phyloP scores from a whole-genome alignment of 2,113 vertebrate species.

The Myxocyprinus asiaticus region DNA sequence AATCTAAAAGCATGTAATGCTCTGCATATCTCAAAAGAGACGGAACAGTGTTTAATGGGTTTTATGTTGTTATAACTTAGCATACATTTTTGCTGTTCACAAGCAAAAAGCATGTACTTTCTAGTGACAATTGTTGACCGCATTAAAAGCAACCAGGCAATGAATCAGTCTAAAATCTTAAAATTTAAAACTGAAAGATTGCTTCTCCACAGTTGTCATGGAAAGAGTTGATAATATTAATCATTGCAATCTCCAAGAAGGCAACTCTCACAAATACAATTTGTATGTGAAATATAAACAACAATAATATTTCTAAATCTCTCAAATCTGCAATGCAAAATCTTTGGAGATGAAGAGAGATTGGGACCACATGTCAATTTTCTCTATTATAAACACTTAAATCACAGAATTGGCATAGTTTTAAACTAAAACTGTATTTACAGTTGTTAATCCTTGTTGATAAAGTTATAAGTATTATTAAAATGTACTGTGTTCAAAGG shows the following conservation, averaged over 20 bases:
- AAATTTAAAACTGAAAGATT: background rate
- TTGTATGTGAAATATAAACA: constrained; percentile 15
- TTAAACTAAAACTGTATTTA: background rate
- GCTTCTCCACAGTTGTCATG: constrained; percentile 8
- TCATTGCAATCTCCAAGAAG: background rate
- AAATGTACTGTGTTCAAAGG: background rate
- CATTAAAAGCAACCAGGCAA: too few relatives aligned
- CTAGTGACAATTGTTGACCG: too few relatives aligned
- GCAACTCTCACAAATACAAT: background rate
- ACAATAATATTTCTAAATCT: constrained; percentile 26
- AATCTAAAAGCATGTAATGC: constrained; percentile 1
- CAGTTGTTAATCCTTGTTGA: background rate
- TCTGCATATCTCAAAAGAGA: background rate
- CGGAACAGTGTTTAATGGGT: background rate
- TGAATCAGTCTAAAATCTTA: too few relatives aligned
- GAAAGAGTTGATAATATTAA: constrained; percentile 2
- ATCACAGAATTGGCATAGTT: constrained; percentile 5
- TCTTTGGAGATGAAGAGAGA: constrained; percentile 13
- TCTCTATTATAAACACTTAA: background rate
- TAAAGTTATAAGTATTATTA: background rate
- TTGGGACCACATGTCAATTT: constrained; percentile 16
- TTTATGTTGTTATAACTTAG: background rate
- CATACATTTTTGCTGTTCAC: background rate
- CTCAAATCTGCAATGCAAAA: background rate
- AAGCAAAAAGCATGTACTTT: too few relatives aligned